Percentiles rank a stretch among this genome's conserved stretches.
Conservation (phyloP, 2,888 invertebrate genomes). For the Papilio elwesi region DNA sequence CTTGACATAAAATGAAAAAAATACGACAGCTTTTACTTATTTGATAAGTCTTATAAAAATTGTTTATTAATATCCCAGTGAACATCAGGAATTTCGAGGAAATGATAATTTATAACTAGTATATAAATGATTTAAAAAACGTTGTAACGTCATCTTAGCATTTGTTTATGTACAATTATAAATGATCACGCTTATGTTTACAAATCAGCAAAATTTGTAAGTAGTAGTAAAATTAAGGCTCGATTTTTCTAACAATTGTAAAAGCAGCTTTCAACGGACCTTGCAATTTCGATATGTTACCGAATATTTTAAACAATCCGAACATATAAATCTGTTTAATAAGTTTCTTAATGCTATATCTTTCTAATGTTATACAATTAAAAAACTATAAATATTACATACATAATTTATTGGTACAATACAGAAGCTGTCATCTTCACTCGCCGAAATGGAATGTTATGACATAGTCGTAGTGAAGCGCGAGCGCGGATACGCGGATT, state of each 20-base stretch:
- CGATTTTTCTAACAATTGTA: not conserved
- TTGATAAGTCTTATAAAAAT: too few species aligned
- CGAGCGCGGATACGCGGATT: constrained; percentile 42
- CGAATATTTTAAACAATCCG: constrained; percentile 24
- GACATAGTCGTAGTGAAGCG: constrained; percentile 45
- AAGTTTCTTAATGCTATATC: constrained; percentile 24
- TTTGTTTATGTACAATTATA: too few species aligned
- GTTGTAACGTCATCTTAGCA: too few species aligned
- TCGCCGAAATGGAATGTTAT: constrained; percentile 43
- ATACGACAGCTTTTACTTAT: too few species aligned
- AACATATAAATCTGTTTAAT: constrained; percentile 18
- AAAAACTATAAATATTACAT: constrained; percentile 14
- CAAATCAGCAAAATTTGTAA: not conserved
- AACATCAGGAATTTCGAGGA: too few species aligned
- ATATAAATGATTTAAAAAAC: too few species aligned
- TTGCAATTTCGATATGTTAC: not conserved
- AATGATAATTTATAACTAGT: too few species aligned
- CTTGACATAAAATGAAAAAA: not conserved
- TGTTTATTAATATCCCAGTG: too few species aligned
- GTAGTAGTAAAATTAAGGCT: not conserved
- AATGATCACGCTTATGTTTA: not conserved
- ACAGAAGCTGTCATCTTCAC: constrained; percentile 40
- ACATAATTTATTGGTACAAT: constrained; percentile 27
- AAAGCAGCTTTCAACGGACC: not conserved
- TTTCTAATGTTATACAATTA: constrained; percentile 22